Evolutionary conservation across 1,140 invertebrate genomes (phyloP).

Genomic region (Heliconius hewitsoni): DNA sequence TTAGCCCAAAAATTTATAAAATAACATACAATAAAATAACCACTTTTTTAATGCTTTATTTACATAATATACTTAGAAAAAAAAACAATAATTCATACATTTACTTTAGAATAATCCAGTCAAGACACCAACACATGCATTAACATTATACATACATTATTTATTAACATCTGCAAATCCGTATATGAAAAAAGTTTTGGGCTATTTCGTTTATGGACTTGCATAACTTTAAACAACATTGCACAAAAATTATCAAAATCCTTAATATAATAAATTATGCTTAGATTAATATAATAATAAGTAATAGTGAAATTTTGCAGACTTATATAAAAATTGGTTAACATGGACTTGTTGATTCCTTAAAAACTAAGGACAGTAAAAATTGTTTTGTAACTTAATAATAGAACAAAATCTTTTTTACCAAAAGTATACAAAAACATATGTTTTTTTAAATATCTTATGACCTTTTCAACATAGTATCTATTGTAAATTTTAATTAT

Average conservation of each 20-base stretch:
- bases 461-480: neutral
- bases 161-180: slow-evolving; percentile 7
- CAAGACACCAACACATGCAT: slow-evolving; percentile 49
- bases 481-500: neutral
- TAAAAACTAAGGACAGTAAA: slow-evolving; percentile 1
- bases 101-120: slow-evolving; percentile 50
- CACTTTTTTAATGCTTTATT: slow-evolving; percentile 42
- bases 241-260: slow-evolving; percentile 15
- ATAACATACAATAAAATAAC: neutral
- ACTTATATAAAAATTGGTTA: neutral
- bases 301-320: slow-evolving; percentile 5
- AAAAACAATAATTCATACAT: slow-evolving; percentile 41
- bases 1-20: neutral
- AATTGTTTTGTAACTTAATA: neutral
- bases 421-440: neutral
- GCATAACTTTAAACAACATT: slow-evolving; percentile 9
- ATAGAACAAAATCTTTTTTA: neutral
- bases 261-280: slow-evolving; percentile 13
- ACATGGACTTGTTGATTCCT: slow-evolving; percentile 17
- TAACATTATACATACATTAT: slow-evolving; percentile 23
- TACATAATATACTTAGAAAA: slow-evolving; percentile 58
- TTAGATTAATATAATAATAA: neutral
- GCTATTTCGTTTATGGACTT: slow-evolving; percentile 14
- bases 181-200: slow-evolving; percentile 13
- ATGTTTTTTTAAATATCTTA: neutral